Percentiles rank a stretch among this genome's conserved stretches.
Conservation (phyloP, 2,888 invertebrate species). For the Lumbricus terrestris region DNA sequence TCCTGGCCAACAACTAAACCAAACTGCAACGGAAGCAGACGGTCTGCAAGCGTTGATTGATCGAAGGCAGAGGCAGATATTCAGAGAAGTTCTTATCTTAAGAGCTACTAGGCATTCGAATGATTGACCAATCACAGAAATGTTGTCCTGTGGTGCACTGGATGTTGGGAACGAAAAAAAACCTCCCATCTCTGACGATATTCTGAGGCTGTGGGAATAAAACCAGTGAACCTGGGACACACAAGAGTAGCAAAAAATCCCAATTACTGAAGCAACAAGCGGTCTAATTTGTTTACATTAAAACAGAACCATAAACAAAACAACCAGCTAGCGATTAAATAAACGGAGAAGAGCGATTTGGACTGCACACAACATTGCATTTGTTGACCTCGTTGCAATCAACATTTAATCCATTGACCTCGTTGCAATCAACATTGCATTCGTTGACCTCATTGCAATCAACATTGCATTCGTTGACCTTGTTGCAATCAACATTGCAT, state of each 20-base stretch:
- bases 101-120: background rate
- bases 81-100: background rate
- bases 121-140: background rate
- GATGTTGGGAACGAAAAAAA: background rate
- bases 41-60: background rate
- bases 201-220: background rate
- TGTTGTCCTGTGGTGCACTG: background rate
- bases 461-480: too few relatives aligned
- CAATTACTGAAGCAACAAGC: background rate
- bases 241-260: background rate
- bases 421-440: too few relatives aligned
- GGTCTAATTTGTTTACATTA: background rate
- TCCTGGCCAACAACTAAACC: background rate
- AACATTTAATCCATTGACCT: too few relatives aligned
- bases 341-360: too few relatives aligned
- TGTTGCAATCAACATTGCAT: too few relatives aligned
- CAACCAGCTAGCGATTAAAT: background rate
- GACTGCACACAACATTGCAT: too few relatives aligned
- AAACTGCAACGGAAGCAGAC: background rate
- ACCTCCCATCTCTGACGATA: background rate
- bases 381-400: too few relatives aligned
- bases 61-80: background rate
- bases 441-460: too few relatives aligned
- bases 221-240: background rate
- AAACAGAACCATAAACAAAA: background rate